Evolutionary conservation across 30 jellyfish, hydroid and myxozoan genomes (phyloP), one percentile per base, ranked within the genome.

Genomic region (Aurelia coerulea): DNA sequence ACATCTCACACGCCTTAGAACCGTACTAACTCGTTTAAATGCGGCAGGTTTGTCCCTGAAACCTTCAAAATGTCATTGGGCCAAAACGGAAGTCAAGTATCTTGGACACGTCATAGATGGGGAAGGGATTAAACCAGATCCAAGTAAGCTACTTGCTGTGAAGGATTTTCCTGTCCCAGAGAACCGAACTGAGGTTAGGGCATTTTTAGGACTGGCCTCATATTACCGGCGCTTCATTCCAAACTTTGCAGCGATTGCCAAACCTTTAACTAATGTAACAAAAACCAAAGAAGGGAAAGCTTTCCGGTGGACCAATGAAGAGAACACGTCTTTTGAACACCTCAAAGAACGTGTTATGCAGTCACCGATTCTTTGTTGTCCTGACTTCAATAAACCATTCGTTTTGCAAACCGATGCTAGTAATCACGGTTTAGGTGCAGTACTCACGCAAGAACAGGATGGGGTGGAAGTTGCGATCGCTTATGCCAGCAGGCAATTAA

Each of bases 281-380:
- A 73, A 89, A 65, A 83, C 49, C 10, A 74, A 69, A 10, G 81
- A 54, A 32, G 58, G 58, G 32, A 42, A 16, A 32, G 42, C 12
- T 6, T 80, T 78, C 69, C 32, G 16, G 33, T 89, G 94, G 95
- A 62, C 88, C 17, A 50, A 32, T 10, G 83, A 72, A 34, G 69
- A 50, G 19, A 66, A 89, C 51, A 63, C 12, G 19, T 96, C 80
- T 15, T 88, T 88, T 39, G 65, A 80, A 32, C 41, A 34, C 34
- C 79, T 89, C 32, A 73, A 81, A 52, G 46, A 70, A 10, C 64
- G 6, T 33, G 60, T 89, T 33, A n/a, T 31, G 10, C 35, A 23
- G 15, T 76, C 96, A 4, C 91, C 97, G 32, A 49, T 89, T 3
- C 96, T 89, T 15, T 67, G 73, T 5, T 80, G 59, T 85, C 97